Evolutionary conservation across 1,140 invertebrate genomes (phyloP).

Genomic region (Hyles euphorbiae): DNA sequence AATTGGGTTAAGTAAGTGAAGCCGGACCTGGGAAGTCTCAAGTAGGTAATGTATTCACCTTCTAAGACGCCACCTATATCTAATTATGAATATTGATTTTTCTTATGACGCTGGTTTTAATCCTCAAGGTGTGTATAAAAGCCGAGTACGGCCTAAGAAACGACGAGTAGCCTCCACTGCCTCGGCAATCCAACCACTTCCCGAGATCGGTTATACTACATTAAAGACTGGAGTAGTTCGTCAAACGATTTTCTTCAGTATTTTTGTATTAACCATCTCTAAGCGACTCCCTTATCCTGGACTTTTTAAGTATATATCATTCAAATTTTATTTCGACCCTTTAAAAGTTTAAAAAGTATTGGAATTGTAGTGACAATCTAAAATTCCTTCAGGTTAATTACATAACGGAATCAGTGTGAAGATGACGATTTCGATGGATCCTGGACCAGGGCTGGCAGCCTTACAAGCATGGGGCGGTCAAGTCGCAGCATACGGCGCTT

Average conservation of each 20-base stretch:
- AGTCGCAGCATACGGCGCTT: slow-evolving; percentile 61
- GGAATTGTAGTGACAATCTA: no score
- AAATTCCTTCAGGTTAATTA: slow-evolving; percentile 1
- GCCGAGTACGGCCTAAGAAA: slow-evolving; percentile 22
- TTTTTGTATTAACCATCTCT: slow-evolving; percentile 69
- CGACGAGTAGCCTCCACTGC: slow-evolving; percentile 68
- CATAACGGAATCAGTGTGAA: slow-evolving; percentile 20
- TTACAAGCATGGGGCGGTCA: slow-evolving; percentile 68
- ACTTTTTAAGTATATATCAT: slow-evolving; percentile 14
- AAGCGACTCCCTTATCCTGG: slow-evolving; percentile 36
- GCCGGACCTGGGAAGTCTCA: slow-evolving; percentile 27
- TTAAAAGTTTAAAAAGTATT: background rate
- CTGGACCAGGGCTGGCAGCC: slow-evolving; percentile 58
- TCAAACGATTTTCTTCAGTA: slow-evolving; percentile 76
- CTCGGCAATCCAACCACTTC: slow-evolving; percentile 46
- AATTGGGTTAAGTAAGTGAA: background rate
- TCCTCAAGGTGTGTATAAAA: slow-evolving; percentile 60
- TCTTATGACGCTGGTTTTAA: slow-evolving; percentile 46
- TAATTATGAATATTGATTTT: slow-evolving; percentile 73
- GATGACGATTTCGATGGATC: slow-evolving; percentile 62
- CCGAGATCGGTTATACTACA: slow-evolving; percentile 62
- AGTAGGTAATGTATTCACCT: slow-evolving; percentile 47
- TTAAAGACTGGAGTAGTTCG: slow-evolving; percentile 76
- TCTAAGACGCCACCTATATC: slow-evolving; percentile 59
- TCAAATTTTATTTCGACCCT: background rate